A percentile compares a stretch with the other conserved stretches of the same genome.
These are phyloP conservation scores for Cariama cristata DNA, from an alignment of 2,113 vertebrate species.

Conservation along the genomic window DNA sequence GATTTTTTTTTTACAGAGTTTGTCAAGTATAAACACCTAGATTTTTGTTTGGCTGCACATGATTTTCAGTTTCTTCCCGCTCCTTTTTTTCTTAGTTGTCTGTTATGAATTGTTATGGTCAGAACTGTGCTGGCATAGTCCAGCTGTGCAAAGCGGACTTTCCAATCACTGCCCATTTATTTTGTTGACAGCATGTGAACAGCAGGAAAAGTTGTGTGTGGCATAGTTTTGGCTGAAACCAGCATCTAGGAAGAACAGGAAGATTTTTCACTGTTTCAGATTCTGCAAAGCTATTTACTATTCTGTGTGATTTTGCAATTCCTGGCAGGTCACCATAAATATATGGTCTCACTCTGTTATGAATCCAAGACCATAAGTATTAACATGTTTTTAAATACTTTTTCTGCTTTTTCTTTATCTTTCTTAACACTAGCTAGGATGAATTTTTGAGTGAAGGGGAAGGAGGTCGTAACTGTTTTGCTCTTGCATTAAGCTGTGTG, in stretches of 20 bases:
- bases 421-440: background rate
- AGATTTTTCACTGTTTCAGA: background rate
- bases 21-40: background rate
- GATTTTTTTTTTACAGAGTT: background rate
- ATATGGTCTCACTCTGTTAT: constrained; percentile 6
- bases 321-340: constrained; percentile 17
- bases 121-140: background rate
- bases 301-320: constrained; percentile 5
- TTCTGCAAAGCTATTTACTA: background rate
- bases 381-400: background rate
- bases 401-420: constrained; percentile 1
- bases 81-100: background rate
- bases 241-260: background rate
- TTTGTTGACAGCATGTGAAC: background rate
- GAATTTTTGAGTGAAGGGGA: constrained; percentile 45
- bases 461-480: background rate
- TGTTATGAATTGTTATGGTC: background rate
- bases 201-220: background rate
- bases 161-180: background rate
- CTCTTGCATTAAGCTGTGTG: background rate
- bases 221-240: background rate
- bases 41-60: background rate
- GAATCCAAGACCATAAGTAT: background rate
- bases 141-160: background rate
- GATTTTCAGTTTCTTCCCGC: background rate